These are phyloP conservation scores for Micrasema longulum DNA, from an alignment of 1,140 invertebrate species.

Conservation along the genomic window DNA sequence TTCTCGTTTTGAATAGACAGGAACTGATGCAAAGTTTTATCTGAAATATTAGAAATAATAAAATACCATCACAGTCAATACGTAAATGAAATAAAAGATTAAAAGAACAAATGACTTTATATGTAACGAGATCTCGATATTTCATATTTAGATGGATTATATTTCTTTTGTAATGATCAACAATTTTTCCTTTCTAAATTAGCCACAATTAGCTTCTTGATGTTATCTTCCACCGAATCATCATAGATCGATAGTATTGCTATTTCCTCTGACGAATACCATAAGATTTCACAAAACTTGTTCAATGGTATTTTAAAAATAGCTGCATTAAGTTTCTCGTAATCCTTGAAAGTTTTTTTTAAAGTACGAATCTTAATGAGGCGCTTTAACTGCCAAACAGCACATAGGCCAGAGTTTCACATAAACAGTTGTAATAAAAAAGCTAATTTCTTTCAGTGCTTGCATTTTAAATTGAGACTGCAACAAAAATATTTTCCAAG, in stretches of 20 bases:
- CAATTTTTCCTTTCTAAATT: not conserved
- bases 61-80: too few relatives aligned
- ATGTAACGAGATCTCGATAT: not conserved
- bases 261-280: not conserved
- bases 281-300: not conserved
- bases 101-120: not conserved
- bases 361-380: too few relatives aligned
- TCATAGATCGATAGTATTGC: not conserved
- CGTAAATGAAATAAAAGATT: too few relatives aligned
- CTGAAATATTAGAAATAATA: too few relatives aligned
- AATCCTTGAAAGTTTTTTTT: too few relatives aligned
- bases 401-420: not conserved
- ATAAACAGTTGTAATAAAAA: constrained; percentile 15
- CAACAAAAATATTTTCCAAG: constrained; percentile 58
- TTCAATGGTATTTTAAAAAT: not conserved
- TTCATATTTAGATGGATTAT: not conserved
- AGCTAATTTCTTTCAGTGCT: not conserved
- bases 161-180: not conserved
- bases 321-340: not conserved
- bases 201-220: not conserved
- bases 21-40: too few relatives aligned
- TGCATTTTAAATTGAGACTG: constrained; percentile 36
- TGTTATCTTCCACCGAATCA: not conserved
- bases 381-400: not conserved
- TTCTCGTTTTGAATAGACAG: too few relatives aligned